These are phyloP conservation scores for Upupa epops DNA, from an alignment of 2,113 vertebrate species.

Conservation along the genomic window DNA sequence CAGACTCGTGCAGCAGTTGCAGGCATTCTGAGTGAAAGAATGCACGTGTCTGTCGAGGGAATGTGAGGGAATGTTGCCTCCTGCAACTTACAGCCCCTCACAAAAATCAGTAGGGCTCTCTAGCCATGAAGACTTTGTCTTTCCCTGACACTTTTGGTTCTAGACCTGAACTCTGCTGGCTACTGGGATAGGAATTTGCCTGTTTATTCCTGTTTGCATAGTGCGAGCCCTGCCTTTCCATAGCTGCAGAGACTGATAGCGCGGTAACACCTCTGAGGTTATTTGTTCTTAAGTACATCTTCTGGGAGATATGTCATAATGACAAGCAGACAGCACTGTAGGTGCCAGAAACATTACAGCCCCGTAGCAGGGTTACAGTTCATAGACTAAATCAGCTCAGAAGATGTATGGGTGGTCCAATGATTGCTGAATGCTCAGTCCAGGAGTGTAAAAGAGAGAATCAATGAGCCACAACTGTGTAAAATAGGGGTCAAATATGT, in stretches of 20 bases:
- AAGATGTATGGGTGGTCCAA: conserved; percentile 72
- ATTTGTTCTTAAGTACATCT: conserved; percentile 73
- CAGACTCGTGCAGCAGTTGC: not conserved
- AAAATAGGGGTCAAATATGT: conserved; percentile 81
- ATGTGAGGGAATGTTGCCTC: not conserved
- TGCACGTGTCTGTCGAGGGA: not conserved
- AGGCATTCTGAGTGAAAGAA: not conserved
- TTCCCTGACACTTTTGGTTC: not conserved
- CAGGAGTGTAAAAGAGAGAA: conserved; percentile 71
- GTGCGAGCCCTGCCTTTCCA: conserved; percentile 10
- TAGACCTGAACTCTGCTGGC: not conserved
- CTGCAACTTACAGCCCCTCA: not conserved
- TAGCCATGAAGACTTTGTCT: not conserved
- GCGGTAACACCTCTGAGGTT: conserved; percentile 62
- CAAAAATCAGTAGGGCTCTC: not conserved
- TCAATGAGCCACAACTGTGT: conserved; percentile 78
- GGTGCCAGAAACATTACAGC: conserved; percentile 53
- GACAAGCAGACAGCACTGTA: conserved; percentile 63
- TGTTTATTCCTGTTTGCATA: conserved; percentile 23
- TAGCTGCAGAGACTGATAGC: conserved; percentile 61
- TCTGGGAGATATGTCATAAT: conserved; percentile 73
- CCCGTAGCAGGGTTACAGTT: conserved; percentile 70
- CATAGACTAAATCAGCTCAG: conserved; percentile 66
- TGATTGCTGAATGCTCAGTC: conserved; percentile 73
- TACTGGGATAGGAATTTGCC: not conserved